Evolutionary conservation across 2,888 invertebrate species (phyloP).

Genomic region (Cheilosia scutellata): DNA sequence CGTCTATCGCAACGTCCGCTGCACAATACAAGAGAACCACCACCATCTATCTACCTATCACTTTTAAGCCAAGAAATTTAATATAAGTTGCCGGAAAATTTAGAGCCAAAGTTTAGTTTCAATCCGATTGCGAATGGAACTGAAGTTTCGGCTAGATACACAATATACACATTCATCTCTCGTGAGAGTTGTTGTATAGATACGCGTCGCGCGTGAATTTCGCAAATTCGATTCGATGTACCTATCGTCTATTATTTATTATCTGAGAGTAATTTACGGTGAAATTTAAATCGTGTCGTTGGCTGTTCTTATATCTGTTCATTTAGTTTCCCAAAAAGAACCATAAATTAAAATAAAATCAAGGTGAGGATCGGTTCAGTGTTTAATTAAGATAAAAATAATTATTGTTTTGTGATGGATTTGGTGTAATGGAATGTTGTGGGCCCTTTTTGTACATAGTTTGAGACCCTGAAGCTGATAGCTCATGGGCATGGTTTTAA

Average conservation of each 20-base stretch:
- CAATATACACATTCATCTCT: slow-evolving; percentile 3
- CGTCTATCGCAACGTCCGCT: slow-evolving; percentile 18
- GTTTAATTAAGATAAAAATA: too few species aligned
- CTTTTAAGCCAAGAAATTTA: slow-evolving; percentile 55
- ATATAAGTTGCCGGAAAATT: slow-evolving; percentile 74
- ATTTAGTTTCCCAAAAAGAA: background rate
- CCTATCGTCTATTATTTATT: too few species aligned
- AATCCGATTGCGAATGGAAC: slow-evolving; percentile 58
- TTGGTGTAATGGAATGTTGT: too few species aligned
- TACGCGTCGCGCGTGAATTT: background rate
- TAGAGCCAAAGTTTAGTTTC: slow-evolving; percentile 64
- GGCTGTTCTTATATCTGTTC: background rate
- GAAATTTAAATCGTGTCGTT: slow-evolving; percentile 4
- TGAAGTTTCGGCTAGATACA: slow-evolving; percentile 36
- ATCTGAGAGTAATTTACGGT: background rate
- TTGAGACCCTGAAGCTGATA: background rate
- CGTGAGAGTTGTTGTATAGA: background rate
- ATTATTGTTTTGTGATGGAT: too few species aligned
- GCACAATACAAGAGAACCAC: slow-evolving; percentile 15
- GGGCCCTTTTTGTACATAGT: slow-evolving; percentile 7
- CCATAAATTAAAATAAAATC: background rate
- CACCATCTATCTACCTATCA: background rate
- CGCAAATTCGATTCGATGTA: background rate
- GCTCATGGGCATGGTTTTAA: slow-evolving; percentile 13
- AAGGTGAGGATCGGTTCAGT: slow-evolving; percentile 33